Evolutionary conservation across 1,140 invertebrate species (phyloP), one percentile per base, ranked within the genome.

Genomic region (Drosophila watanabei): DNA sequence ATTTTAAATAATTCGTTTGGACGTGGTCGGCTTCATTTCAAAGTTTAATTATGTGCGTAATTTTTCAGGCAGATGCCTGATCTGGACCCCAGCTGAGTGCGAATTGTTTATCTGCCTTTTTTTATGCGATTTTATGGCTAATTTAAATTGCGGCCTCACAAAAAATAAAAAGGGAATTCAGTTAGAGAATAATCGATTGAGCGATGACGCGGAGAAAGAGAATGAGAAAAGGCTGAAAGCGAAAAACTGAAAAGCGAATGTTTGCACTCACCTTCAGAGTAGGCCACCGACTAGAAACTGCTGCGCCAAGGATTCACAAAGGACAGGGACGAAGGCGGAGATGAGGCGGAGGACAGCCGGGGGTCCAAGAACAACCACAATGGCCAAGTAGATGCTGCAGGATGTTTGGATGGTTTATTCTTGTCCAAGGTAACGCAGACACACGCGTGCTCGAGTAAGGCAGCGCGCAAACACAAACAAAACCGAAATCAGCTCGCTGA

Each of bases 181-280:
- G 49, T 75, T 48, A 28, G 57, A 30, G 51, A 75, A 75, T 60
- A 77, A 76, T 75, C 45, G 64, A 77, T 68, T 68, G 37, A 73
- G 63, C 54, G 33, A 20, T 49, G 41, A 28, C 43, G 20, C 24
- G 28, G 20, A 49, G 39, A 16, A 11, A 3, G 28, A 18, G 18
- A n/a, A 37, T 14, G 14, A 33, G n/a, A 14, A 52, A 52, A 18
- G 35, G 35, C 24, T 57, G 20, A 57, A 16, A 7, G 20, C 35
- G 54, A 57, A 57, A 39, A 57, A 24, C 35, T 39, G 14, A 52
- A 52, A 51, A 48, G 39, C 45, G 24, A 37, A 30, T 46, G 49
- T 64, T 61, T 63, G 35, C 39, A 90, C 85, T 89, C 56, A 89
- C 85, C 85, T 89, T 89, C 86, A 90, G 61, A 54, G 75, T 82